phyloP scores from a whole-genome alignment of 2,797 vertebrate species.

The Eptatretus atami region DNA sequence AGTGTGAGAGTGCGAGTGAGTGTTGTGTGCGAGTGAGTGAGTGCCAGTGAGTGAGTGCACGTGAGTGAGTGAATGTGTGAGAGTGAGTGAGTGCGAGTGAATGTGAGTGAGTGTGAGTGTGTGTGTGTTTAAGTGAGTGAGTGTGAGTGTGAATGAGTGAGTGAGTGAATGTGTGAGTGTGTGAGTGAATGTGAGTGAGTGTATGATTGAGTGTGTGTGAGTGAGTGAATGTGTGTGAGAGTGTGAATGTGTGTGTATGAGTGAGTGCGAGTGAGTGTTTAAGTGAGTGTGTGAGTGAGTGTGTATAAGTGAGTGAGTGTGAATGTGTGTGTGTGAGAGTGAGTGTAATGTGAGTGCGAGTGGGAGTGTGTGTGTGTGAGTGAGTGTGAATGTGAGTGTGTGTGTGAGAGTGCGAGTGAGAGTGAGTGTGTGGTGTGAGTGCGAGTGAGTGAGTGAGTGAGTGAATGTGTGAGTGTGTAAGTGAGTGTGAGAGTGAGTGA shows the following conservation, averaged over 20 bases:
- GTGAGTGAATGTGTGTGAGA: neutral
- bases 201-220: neutral
- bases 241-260: neutral
- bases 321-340: too few relatives aligned
- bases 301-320: neutral
- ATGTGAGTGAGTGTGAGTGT: neutral
- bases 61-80: neutral
- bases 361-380: too few relatives aligned
- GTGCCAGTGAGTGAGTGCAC: neutral
- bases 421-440: too few relatives aligned
- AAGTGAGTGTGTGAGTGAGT: neutral
- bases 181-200: neutral
- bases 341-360: neutral
- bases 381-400: too few relatives aligned
- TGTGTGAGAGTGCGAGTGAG: too few relatives aligned
- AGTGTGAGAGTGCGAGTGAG: neutral
- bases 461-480: too few relatives aligned
- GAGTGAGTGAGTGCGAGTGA: neutral
- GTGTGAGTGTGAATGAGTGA: neutral
- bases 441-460: too few relatives aligned
- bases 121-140: neutral
- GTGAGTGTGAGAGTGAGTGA: too few relatives aligned
- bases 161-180: neutral
- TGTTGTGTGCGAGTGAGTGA: neutral
- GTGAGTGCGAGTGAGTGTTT: neutral